Evolutionary conservation across 2,888 invertebrate genomes (phyloP).

Genomic region (Sminthurides aquaticus): DNA sequence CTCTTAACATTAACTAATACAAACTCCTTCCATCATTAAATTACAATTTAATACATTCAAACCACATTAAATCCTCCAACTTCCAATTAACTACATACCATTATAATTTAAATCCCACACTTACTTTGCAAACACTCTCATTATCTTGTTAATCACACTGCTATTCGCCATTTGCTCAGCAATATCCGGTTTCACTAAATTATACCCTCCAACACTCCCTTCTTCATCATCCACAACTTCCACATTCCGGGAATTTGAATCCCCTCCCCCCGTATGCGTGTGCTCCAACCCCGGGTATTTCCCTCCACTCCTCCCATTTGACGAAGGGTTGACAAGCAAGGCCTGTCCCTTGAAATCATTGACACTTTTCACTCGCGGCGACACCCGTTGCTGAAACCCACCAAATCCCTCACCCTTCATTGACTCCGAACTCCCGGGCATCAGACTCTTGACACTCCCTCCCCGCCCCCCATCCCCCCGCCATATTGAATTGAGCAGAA

Average conservation of each 20-base stretch:
- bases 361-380: neutral
- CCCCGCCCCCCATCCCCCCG: neutral
- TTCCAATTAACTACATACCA: too few species aligned
- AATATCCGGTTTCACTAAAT: neutral
- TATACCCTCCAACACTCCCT: neutral
- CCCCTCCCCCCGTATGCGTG: too few species aligned
- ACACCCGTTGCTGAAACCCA: neutral
- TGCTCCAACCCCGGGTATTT: neutral
- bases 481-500: neutral
- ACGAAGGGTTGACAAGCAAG: slow-evolving; percentile 5
- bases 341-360: slow-evolving; percentile 10
- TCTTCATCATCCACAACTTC: neutral
- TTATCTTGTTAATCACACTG: neutral
- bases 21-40: neutral
- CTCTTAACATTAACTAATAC: neutral
- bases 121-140: neutral
- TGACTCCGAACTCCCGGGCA: neutral
- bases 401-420: neutral
- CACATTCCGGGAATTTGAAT: neutral
- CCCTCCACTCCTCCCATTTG: neutral
- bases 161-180: neutral
- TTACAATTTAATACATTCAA: neutral
- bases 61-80: too few species aligned
- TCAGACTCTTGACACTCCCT: neutral
- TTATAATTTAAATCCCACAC: too few species aligned